These are phyloP conservation scores for Spodoptera exigua DNA, from an alignment of 2,888 invertebrate genomes.

Conservation along the genomic window DNA sequence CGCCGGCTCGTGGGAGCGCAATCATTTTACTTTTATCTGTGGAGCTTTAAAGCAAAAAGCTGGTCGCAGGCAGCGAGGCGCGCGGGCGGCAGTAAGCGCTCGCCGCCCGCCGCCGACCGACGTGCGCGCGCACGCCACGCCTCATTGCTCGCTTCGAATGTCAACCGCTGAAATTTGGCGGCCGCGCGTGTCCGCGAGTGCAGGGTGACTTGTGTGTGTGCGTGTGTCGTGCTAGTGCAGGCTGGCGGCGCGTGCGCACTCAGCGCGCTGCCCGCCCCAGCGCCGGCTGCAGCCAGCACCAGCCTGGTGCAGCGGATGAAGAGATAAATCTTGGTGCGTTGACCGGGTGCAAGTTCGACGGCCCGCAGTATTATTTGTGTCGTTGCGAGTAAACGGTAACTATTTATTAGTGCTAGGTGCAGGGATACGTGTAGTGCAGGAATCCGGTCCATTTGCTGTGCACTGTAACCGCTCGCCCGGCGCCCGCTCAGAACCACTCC, in stretches of 20 bases:
- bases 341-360: conserved; percentile 77
- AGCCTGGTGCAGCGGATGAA: conserved; percentile 66
- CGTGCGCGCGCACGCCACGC: conserved; percentile 58
- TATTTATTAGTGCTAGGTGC: conserved; percentile 60
- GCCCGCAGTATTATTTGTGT: conserved; percentile 64
- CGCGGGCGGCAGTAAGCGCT: conserved; percentile 74
- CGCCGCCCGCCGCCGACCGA: conserved; percentile 66
- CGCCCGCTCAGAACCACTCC: conserved; percentile 25
- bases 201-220: conserved; percentile 43
- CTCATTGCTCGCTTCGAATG: conserved; percentile 49
- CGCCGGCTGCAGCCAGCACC: conserved; percentile 52
- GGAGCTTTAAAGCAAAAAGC: conserved; percentile 83
- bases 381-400: conserved; percentile 72
- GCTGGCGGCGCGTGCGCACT: conserved; percentile 1
- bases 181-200: conserved; percentile 50
- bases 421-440: conserved; percentile 46
- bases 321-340: conserved; percentile 77
- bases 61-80: conserved; percentile 74
- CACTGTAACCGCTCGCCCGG: neutral
- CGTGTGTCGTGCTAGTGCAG: conserved; percentile 45
- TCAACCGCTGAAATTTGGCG: conserved; percentile 60
- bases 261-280: too few species aligned
- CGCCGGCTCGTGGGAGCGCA: conserved; percentile 74
- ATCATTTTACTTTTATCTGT: conserved; percentile 76
- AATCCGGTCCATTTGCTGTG: conserved; percentile 54